Evolutionary conservation across 2,113 vertebrate genomes (phyloP).

Genomic region (Phaethon lepturus): DNA sequence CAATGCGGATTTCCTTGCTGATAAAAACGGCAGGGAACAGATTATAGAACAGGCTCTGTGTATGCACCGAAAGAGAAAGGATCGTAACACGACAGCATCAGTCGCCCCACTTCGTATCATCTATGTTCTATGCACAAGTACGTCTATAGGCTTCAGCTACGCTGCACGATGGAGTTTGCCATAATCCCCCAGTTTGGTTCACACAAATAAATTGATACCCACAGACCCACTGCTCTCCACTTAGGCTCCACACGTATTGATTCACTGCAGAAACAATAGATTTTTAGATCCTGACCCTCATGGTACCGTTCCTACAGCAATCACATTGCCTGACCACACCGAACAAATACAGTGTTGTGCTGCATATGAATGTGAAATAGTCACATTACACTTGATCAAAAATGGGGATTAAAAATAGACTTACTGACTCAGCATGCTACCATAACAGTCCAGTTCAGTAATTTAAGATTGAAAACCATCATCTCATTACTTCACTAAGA

Average conservation of each 20-base stretch:
- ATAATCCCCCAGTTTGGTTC: neutral
- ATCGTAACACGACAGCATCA: neutral
- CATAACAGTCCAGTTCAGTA: neutral
- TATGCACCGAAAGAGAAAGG: neutral
- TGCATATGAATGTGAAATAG: neutral
- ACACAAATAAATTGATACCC: fast-evolving
- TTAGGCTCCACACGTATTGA: neutral
- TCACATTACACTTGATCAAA: neutral
- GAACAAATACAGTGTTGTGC: neutral
- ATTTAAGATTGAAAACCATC: neutral
- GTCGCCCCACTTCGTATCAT: fast-evolving
- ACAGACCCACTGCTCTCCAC: neutral
- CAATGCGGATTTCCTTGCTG: neutral
- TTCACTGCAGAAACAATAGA: neutral
- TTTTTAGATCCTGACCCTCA: neutral
- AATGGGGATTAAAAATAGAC: fast-evolving
- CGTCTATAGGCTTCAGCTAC: neutral
- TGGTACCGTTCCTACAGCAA: neutral
- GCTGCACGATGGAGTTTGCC: neutral
- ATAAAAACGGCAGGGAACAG: neutral
- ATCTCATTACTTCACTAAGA: neutral
- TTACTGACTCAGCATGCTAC: neutral
- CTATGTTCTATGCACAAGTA: neutral
- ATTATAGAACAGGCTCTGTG: neutral
- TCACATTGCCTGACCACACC: neutral